Evolutionary conservation across 1,140 invertebrate species (phyloP).

Genomic region (Drosophila nannoptera): DNA sequence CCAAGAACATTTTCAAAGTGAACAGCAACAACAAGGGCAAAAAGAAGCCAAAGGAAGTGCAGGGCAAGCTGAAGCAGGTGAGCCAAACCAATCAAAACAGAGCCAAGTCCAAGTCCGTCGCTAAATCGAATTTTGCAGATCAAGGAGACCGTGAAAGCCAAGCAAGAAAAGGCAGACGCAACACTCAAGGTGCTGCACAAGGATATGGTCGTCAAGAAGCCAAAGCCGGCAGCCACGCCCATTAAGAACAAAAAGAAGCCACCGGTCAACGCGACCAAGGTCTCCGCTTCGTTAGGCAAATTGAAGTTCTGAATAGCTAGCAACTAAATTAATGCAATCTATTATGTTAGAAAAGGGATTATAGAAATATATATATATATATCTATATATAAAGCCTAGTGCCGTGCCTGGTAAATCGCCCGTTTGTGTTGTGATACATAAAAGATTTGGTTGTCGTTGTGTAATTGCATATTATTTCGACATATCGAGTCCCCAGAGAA

Average conservation of each 20-base stretch:
- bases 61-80: constrained; percentile 78
- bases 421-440: neutral
- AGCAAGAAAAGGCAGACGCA: constrained; percentile 74
- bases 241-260: constrained; percentile 67
- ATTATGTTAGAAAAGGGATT: constrained; percentile 45
- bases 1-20: constrained; percentile 75
- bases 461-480: no score
- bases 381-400: neutral
- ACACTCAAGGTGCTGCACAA: constrained; percentile 71
- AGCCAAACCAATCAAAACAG: constrained; percentile 4
- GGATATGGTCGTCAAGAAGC: constrained; percentile 76
- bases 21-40: constrained; percentile 61
- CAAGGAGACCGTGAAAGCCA: constrained; percentile 70
- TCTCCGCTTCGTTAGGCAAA: constrained; percentile 67
- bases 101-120: neutral
- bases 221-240: constrained; percentile 50
- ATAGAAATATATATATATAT: constrained; percentile 53
- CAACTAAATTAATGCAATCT: constrained; percentile 13
- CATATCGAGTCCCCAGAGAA: neutral
- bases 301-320: constrained; percentile 61
- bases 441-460: neutral
- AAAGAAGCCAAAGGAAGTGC: constrained; percentile 77
- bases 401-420: neutral
- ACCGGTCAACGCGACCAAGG: constrained; percentile 65
- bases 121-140: constrained; percentile 44